Percentiles rank a stretch among this genome's conserved stretches.
Conservation (phyloP, 2,888 invertebrate species). For the Polydrusus pterygomalis region DNA sequence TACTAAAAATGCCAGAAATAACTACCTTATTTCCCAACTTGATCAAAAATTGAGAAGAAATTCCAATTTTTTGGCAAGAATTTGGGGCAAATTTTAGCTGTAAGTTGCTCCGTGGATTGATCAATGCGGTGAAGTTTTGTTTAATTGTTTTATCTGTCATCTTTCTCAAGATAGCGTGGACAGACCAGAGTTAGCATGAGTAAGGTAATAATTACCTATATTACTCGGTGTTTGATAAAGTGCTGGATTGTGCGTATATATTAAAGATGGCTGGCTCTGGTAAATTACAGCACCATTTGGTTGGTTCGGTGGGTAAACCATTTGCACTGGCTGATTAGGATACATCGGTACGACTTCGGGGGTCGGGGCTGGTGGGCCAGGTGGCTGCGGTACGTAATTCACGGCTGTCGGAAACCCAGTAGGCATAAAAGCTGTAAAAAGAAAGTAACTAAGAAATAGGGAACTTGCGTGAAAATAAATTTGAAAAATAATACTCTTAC, state of each 20-base stretch:
- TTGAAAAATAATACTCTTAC: too few species aligned
- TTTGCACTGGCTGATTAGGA: constrained; percentile 62
- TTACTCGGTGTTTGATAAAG: constrained; percentile 42
- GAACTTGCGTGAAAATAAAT: too few species aligned
- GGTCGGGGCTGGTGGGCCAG: constrained; percentile 50
- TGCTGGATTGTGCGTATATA: constrained; percentile 64
- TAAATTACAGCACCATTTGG: constrained; percentile 63
- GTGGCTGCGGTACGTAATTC: constrained; percentile 50
- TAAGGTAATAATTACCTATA: background rate
- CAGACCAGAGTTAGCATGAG: background rate
- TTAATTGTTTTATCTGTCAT: too few species aligned
- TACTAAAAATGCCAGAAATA: too few species aligned
- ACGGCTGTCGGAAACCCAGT: constrained; percentile 50
- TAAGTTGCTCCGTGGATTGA: too few species aligned
- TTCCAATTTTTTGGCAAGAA: too few species aligned
- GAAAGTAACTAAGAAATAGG: background rate
- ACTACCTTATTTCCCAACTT: too few species aligned
- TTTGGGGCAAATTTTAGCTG: too few species aligned
- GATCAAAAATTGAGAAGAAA: too few species aligned
- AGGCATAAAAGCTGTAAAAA: constrained; percentile 58
- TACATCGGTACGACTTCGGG: constrained; percentile 63
- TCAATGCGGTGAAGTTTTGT: too few species aligned
- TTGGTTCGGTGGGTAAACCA: constrained; percentile 62
- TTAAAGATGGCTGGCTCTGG: constrained; percentile 63
- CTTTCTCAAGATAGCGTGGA: too few species aligned